Evolutionary conservation across 2,113 vertebrate species (phyloP), one percentile per base, ranked within the genome.

Genomic region (Penelope pileata): DNA sequence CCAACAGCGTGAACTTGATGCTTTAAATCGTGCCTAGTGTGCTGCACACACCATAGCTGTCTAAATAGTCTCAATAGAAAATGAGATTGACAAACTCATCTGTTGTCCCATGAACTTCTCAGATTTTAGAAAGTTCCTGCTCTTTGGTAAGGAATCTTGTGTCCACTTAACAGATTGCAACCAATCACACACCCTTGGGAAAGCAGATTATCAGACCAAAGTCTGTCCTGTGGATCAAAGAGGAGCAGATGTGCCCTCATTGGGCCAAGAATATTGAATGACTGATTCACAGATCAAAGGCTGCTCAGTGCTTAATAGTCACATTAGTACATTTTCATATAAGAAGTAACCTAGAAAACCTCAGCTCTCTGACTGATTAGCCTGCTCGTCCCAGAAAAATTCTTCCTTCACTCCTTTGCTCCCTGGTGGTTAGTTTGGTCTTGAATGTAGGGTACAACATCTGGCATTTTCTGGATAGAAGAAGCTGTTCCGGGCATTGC

Each of bases 321-420:
- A 78, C 73, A 68, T 81, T 48, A 74, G 38, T 8, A 60, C 59
- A 62, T 94, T 69, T 59, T 76, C 5, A 34, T 77, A 83, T 69
- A 79, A 91, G 72, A 86, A 36, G 69, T 42, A 96, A 95, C 95
- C 94, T 80, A 97, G 95, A 93, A 96, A 96, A 72, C 86, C 32
- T 83, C 86, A 27, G 3, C 67, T 84, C 42, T n/a, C 66, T 50
- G 14, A 5, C 70, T 67, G 64, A 75, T 88, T 63, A 38, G 58
- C 23, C 58, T 87, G 29, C 68, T 90, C 0, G 27, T 86, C 93
- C 90, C 86, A 86, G 88, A 96, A 97, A 90, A 78, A 27, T 23
- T 83, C 58, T 90, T 90, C 76, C 60, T 59, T 32, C 47, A 3
- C 68, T 32, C 21, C 34, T 23, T 72, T 56, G 79, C 36, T 96